Evolutionary conservation across 2,113 vertebrate species (phyloP).

Genomic region (Megalops atlanticus): DNA sequence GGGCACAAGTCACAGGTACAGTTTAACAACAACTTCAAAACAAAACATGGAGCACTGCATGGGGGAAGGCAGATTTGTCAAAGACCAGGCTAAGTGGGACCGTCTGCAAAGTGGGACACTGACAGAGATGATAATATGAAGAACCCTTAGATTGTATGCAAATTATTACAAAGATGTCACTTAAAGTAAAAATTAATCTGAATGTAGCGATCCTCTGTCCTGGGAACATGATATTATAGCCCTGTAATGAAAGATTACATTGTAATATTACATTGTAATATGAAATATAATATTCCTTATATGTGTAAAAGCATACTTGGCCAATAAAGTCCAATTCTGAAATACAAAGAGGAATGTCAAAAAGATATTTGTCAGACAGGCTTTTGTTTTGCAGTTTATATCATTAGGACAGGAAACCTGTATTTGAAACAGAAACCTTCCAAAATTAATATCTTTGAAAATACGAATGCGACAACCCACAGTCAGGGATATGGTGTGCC

Average conservation of each 20-base stretch:
- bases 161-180: not conserved
- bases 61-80: not conserved
- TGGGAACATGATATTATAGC: too few relatives aligned
- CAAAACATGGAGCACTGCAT: not conserved
- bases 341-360: not conserved
- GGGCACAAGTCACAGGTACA: not conserved
- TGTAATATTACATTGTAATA: not conserved
- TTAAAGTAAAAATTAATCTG: too few relatives aligned
- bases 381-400: not conserved
- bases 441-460: not conserved
- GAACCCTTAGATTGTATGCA: too few relatives aligned
- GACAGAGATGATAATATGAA: not conserved
- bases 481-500: not conserved
- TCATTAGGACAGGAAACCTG: not conserved
- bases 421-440: not conserved
- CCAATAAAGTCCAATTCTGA: too few relatives aligned
- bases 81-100: not conserved
- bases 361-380: not conserved
- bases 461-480: not conserved
- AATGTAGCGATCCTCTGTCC: too few relatives aligned
- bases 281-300: too few relatives aligned
- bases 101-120: not conserved
- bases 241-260: not conserved
- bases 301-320: too few relatives aligned
- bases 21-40: not conserved